Evolutionary conservation across 2,797 vertebrate species (phyloP).

Genomic region (Philypnodon macrostomus): DNA sequence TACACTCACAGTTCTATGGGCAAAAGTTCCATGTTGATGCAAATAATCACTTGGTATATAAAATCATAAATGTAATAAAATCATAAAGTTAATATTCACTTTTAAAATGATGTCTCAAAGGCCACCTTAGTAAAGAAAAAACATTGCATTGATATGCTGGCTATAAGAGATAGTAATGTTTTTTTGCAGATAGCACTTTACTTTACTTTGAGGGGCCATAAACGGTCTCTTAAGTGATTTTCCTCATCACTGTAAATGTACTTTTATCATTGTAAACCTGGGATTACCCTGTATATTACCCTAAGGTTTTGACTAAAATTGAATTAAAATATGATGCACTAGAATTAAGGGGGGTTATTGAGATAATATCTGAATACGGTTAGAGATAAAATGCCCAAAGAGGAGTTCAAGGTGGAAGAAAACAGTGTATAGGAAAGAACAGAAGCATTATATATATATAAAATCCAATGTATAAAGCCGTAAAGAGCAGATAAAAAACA

Average conservation of each 20-base stretch:
- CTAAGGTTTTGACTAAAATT: constrained; percentile 4
- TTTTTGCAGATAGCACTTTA: background rate
- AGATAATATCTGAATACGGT: background rate
- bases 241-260: background rate
- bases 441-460: constrained; percentile 12
- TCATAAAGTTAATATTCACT: background rate
- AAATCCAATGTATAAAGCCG: constrained; percentile 16
- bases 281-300: constrained; percentile 3
- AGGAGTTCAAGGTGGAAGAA: constrained; percentile 6
- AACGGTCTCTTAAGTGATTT: background rate
- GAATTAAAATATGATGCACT: constrained; percentile 1
- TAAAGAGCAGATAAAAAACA: constrained; percentile 22
- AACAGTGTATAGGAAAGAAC: constrained; percentile 2
- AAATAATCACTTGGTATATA: too few relatives aligned
- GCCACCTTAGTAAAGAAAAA: background rate
- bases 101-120: constrained; percentile 3
- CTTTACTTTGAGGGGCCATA: too few relatives aligned
- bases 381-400: background rate
- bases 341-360: constrained; percentile 5
- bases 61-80: constrained; percentile 7
- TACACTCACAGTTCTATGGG: background rate
- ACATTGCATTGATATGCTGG: background rate
- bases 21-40: background rate
- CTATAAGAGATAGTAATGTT: background rate
- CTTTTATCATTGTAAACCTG: constrained; percentile 11